These are phyloP conservation scores for Drosophila prosaltans DNA, from an alignment of 1,140 invertebrate genomes.

Conservation along the genomic window DNA sequence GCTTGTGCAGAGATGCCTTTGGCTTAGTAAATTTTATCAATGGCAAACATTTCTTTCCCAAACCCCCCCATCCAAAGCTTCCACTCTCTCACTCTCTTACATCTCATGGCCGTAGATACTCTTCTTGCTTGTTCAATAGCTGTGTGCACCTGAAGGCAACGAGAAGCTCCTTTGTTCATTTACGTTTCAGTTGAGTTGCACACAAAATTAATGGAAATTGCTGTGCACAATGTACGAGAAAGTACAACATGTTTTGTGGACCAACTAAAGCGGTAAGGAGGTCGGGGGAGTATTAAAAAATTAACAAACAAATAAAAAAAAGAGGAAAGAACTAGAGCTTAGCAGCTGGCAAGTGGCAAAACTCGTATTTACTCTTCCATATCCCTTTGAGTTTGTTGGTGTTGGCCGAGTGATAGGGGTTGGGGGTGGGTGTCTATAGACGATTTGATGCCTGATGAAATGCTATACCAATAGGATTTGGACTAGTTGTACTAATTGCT, in stretches of 20 bases:
- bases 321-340: constrained; percentile 13
- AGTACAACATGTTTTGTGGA: constrained; percentile 18
- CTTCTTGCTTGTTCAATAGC: constrained; percentile 7
- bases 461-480: constrained; percentile 4
- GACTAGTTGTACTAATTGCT: constrained; percentile 14
- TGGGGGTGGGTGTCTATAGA: background rate
- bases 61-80: background rate
- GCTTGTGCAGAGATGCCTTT: constrained; percentile 22
- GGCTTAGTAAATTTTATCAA: constrained; percentile 71
- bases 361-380: constrained; percentile 3
- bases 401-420: background rate
- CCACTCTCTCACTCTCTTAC: background rate
- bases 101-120: constrained; percentile 16
- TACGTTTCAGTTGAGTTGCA: constrained; percentile 71
- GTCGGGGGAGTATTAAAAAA: constrained; percentile 43
- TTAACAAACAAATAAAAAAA: constrained; percentile 50
- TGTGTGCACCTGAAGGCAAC: constrained; percentile 54
- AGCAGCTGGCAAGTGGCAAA: constrained; percentile 38
- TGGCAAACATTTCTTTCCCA: constrained; percentile 52
- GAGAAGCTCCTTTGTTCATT: constrained; percentile 65
- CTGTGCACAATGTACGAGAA: constrained; percentile 38
- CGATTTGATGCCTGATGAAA: constrained; percentile 15
- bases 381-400: background rate
- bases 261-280: background rate
- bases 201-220: constrained; percentile 77